Evolutionary conservation across 2,113 vertebrate species (phyloP).

Genomic region (Calyptommatus sinebrachiatus): DNA sequence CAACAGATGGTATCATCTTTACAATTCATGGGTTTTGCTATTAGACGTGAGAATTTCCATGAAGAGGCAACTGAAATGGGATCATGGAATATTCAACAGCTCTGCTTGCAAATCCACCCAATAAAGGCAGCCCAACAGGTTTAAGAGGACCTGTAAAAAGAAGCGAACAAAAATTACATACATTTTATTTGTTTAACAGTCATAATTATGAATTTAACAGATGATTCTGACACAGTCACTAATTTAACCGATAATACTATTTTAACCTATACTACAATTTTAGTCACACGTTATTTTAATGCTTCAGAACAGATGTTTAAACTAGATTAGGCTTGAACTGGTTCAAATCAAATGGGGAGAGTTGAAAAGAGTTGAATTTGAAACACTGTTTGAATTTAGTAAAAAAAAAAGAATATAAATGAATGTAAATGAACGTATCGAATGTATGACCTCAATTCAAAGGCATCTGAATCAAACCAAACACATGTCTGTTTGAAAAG

Average conservation of each 20-base stretch:
- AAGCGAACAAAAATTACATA: neutral
- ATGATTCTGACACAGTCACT: neutral
- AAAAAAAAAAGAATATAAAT: too few species aligned
- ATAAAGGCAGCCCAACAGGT: conserved; percentile 22
- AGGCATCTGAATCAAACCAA: too few species aligned
- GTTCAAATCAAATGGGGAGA: too few species aligned
- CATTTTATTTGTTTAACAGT: neutral
- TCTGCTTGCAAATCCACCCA: conserved; percentile 32
- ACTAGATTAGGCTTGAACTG: too few species aligned
- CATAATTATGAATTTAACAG: neutral
- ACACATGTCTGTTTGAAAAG: too few species aligned
- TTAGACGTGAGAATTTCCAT: conserved; percentile 20
- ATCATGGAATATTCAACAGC: conserved; percentile 2
- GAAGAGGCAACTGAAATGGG: conserved; percentile 24
- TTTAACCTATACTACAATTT: neutral
- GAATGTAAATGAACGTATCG: too few species aligned
- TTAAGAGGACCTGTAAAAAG: conserved; percentile 35
- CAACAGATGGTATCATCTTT: conserved; percentile 24
- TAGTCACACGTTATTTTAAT: neutral
- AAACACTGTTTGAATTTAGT: too few species aligned
- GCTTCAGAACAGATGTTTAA: neutral
- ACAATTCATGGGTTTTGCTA: neutral
- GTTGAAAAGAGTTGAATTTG: too few species aligned
- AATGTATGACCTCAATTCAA: too few species aligned
- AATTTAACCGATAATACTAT: neutral